Percentiles rank a stretch among this genome's conserved stretches.
Conservation (phyloP, 2,888 invertebrate species). For the Drosophila paranaensis region DNA sequence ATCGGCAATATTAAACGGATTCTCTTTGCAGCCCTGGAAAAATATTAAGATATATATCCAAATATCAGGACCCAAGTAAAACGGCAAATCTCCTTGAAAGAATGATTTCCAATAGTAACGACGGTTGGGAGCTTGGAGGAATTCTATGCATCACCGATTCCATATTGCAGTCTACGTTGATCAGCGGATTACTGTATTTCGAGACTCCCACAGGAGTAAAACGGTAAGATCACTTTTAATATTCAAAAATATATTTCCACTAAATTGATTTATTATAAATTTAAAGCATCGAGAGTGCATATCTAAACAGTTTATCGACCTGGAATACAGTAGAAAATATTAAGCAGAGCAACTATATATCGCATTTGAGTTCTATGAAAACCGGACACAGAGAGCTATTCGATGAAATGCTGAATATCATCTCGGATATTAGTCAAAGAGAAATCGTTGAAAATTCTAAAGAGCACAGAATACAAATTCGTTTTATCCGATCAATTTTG, state of each 20-base stretch:
- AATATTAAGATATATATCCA: background rate
- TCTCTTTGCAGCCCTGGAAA: constrained; percentile 1
- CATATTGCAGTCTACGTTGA: background rate
- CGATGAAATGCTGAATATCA: background rate
- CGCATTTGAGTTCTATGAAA: background rate
- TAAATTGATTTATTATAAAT: background rate
- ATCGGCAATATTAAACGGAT: background rate
- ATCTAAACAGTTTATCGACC: background rate
- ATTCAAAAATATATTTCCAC: background rate
- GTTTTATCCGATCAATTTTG: constrained; percentile 4
- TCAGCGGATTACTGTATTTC: constrained; percentile 3
- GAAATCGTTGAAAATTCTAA: constrained; percentile 7
- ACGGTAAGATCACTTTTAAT: constrained; percentile 3
- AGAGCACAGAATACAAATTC: constrained; percentile 16
- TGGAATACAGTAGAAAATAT: background rate
- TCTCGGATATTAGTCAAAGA: background rate
- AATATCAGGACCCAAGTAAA: background rate
- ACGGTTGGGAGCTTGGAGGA: background rate
- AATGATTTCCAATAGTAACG: background rate
- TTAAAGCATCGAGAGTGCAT: constrained; percentile 17
- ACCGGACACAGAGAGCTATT: background rate
- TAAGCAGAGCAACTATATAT: background rate
- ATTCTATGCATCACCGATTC: background rate
- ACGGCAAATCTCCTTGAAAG: background rate
- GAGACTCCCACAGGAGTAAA: background rate